These are phyloP conservation scores for Saccopteryx bilineata DNA, from an alignment of 2,113 vertebrate genomes.

Conservation along the genomic window DNA sequence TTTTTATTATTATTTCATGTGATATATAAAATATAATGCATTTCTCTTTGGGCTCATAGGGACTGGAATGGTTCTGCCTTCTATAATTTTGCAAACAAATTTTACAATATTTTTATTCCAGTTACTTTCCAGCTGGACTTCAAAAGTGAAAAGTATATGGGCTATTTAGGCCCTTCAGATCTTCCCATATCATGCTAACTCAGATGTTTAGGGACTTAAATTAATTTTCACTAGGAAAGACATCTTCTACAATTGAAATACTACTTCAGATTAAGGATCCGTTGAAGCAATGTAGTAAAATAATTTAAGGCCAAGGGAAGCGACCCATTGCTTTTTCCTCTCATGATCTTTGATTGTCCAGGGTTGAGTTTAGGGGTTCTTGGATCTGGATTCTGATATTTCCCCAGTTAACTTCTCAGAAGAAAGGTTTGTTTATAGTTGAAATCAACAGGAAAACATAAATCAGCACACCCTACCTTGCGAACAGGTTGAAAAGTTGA, in stretches of 20 bases:
- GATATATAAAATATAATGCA: conserved; percentile 68
- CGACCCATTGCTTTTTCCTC: neutral
- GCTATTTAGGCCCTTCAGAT: neutral
- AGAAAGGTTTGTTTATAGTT: neutral
- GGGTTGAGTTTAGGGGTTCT: neutral
- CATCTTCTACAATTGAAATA: conserved; percentile 41
- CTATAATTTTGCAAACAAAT: conserved; percentile 56
- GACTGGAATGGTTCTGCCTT: neutral
- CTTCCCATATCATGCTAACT: conserved; percentile 15
- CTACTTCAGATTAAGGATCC: neutral
- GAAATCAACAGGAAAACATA: neutral
- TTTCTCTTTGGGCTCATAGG: conserved; percentile 32
- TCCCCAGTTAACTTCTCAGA: neutral
- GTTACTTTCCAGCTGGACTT: conserved; percentile 52
- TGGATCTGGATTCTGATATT: neutral
- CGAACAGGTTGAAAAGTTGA: neutral
- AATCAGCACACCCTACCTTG: neutral
- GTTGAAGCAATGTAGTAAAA: conserved; percentile 48
- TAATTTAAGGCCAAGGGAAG: conserved; percentile 34
- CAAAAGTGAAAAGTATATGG: neutral
- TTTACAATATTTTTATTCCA: conserved; percentile 33
- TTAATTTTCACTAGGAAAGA: conserved; percentile 35
- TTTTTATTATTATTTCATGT: conserved; percentile 81
- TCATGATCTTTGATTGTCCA: neutral
- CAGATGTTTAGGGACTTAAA: neutral